Evolutionary conservation across 2,888 invertebrate species (phyloP).

Genomic region (Scaptomyza caliginosa): DNA sequence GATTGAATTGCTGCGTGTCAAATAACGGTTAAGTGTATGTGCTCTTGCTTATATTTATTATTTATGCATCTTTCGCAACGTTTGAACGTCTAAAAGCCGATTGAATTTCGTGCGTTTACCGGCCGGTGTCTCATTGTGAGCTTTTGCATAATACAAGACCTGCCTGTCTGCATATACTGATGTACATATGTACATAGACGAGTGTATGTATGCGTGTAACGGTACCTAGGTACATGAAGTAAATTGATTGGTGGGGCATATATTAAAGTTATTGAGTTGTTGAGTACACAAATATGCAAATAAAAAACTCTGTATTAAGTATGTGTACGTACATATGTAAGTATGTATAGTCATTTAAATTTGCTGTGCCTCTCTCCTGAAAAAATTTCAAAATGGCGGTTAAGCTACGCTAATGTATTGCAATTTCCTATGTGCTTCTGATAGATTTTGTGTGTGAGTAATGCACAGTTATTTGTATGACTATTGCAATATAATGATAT

Average conservation of each 20-base stretch:
- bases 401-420: conserved; percentile 7
- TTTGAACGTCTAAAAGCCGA: background rate
- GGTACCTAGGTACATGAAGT: conserved; percentile 15
- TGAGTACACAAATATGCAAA: background rate
- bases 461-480: background rate
- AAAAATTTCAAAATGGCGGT: conserved; percentile 59
- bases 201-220: conserved; percentile 22
- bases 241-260: conserved; percentile 5
- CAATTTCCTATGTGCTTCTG: conserved; percentile 4
- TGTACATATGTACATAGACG: conserved; percentile 1
- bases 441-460: background rate
- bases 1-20: conserved; percentile 38
- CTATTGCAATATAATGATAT: background rate
- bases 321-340: background rate
- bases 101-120: conserved; percentile 40
- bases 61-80: conserved; percentile 20
- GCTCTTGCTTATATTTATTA: conserved; percentile 3
- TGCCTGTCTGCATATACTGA: background rate
- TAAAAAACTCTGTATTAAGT: background rate
- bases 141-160: conserved; percentile 62
- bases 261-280: background rate
- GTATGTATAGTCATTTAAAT: background rate
- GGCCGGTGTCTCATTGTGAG: conserved; percentile 55
- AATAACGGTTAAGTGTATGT: conserved; percentile 25
- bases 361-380: conserved; percentile 21